Base-by-base conservation (phyloP, 2,888 invertebrate species). In the Pyralis farinalis region DNA sequence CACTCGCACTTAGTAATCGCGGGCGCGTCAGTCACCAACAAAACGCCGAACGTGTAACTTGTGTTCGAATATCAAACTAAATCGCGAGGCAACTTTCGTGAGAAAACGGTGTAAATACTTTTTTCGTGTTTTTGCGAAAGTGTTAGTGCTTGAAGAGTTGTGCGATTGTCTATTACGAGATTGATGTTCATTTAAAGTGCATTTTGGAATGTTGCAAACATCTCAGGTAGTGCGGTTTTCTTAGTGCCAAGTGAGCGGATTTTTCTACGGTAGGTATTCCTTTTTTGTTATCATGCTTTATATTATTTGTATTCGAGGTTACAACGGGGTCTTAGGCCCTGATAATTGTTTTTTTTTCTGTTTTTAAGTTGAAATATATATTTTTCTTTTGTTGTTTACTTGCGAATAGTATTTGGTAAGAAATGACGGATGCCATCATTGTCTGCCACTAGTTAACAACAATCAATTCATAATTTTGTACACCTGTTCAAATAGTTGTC, bases 51-150 rank as follows among this genome's bases (percentile, higher is more conserved):
- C 0, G 43, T 28, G 47, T 47, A 36, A 63, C 73, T 53, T 41
- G 74, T 64, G 60, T 61, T 41, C 59, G 47, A 42, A 12, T 43
- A 49, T 42, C 38, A 31, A 34, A 22, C 20, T 34, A 52, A 56
- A 51, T 60, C 59, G 59, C 76, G 81, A 60, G 59, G 64, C 59
- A 82, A 82, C 81, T 86, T 85, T 84, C 86, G 84, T 82, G 76
- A 71, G 77, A 70, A 71, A 75, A 68, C 68, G 64, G 63, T 71
- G 62, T 60, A 51, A 66, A 64, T 67, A 65, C 62, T 69, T 67
- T 74, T 77, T 66, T 52, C 43, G 47, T 50, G 51, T 59, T 61
- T 74, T 67, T 61, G 62, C 60, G 70, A 63, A 71, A 75, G 71
- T 72, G 65, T 62, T 52, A 53, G 64, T 70, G 71, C 59, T 63